A percentile compares a stretch with the other conserved stretches of the same genome.
Conservation (phyloP, 2,888 invertebrate genomes). For the Tetanocera ferruginea region DNA sequence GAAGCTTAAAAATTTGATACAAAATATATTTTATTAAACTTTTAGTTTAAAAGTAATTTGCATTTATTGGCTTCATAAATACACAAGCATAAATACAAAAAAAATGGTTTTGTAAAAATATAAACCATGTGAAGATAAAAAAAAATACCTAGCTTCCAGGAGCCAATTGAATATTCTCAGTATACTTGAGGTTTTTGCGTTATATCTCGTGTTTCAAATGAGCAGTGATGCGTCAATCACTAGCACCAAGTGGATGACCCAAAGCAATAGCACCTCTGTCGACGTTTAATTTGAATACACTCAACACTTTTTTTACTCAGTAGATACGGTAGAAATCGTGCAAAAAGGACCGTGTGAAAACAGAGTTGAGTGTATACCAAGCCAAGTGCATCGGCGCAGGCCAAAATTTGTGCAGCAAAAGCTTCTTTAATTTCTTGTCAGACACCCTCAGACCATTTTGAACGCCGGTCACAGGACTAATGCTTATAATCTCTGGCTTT, state of each 20-base stretch:
- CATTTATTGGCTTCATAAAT: too few relatives aligned
- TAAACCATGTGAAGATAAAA: neutral
- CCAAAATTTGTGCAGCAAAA: constrained; percentile 93
- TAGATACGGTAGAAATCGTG: too few relatives aligned
- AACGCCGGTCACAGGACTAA: constrained; percentile 96
- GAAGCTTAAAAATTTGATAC: too few relatives aligned
- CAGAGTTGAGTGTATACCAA: too few relatives aligned
- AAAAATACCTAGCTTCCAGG: constrained; percentile 78
- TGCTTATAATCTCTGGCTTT: constrained; percentile 98
- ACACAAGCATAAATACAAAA: too few relatives aligned
- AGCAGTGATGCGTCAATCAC: constrained; percentile 91
- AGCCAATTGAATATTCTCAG: constrained; percentile 95
- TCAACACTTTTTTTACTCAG: too few relatives aligned
- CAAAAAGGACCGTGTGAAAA: too few relatives aligned
- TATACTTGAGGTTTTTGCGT: constrained; percentile 84
- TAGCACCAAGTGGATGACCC: constrained; percentile 96
- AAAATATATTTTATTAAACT: too few relatives aligned
- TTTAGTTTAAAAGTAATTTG: too few relatives aligned
- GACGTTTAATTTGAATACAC: constrained; percentile 90
- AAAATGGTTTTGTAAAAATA: too few relatives aligned
- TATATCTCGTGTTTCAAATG: constrained; percentile 92
- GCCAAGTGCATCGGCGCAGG: constrained; percentile 90
- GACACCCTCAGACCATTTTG: constrained; percentile 84
- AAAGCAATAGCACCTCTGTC: constrained; percentile 97
- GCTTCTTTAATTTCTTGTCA: constrained; percentile 97